These are phyloP conservation scores for Agapostemon virescens DNA, from an alignment of 2,888 invertebrate species.

Conservation along the genomic window DNA sequence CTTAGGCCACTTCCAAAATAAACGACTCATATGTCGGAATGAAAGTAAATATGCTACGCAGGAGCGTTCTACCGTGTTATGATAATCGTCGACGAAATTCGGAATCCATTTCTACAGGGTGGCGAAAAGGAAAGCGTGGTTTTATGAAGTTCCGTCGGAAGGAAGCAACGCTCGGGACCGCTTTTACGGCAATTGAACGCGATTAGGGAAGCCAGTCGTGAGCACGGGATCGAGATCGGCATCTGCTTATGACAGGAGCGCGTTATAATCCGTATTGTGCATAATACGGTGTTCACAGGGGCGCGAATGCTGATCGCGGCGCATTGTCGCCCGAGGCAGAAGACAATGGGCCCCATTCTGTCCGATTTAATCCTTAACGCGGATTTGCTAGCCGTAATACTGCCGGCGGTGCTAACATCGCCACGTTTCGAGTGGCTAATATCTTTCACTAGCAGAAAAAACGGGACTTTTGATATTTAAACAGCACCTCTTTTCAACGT, in stretches of 20 bases:
- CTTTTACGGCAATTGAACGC: slow-evolving; percentile 79
- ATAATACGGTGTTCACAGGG: slow-evolving; percentile 60
- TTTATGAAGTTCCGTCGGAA: slow-evolving; percentile 19
- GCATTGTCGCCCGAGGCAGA: slow-evolving; percentile 45
- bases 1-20: too few relatives aligned
- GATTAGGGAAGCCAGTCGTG: slow-evolving; percentile 71
- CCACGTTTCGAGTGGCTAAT: slow-evolving; percentile 11
- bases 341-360: slow-evolving; percentile 57
- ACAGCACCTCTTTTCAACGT: background rate
- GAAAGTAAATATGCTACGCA: too few relatives aligned
- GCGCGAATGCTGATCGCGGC: slow-evolving; percentile 48
- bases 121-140: slow-evolving; percentile 19
- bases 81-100: background rate
- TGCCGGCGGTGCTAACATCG: slow-evolving; percentile 12
- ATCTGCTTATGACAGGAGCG: slow-evolving; percentile 79
- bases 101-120: background rate
- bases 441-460: background rate
- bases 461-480: background rate
- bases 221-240: slow-evolving; percentile 73
- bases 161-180: slow-evolving; percentile 62
- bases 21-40: too few relatives aligned
- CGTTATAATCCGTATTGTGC: slow-evolving; percentile 72
- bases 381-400: slow-evolving; percentile 18
- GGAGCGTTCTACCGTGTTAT: background rate
- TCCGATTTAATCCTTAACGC: slow-evolving; percentile 55